phyloP scores from a whole-genome alignment of 2,888 invertebrate genomes.

The Drosophila ustulata region DNA sequence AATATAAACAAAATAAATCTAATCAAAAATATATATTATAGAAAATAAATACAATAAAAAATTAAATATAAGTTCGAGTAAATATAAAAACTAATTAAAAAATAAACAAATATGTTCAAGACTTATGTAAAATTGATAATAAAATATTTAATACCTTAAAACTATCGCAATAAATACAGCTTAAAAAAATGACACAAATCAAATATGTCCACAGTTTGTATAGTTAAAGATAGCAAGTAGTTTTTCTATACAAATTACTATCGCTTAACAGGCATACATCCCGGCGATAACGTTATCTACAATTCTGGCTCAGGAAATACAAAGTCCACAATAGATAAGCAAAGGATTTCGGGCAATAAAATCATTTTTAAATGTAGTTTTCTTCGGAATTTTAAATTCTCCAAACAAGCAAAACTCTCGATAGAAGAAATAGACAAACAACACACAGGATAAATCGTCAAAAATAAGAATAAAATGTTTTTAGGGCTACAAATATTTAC shows the following conservation, averaged over 20 bases:
- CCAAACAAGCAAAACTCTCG: not conserved
- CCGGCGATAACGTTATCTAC: slow-evolving; percentile 10
- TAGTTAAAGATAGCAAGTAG: not conserved
- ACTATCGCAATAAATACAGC: not conserved
- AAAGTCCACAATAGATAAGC: slow-evolving; percentile 1
- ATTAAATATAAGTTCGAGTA: no score
- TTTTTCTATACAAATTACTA: not conserved
- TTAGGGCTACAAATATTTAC: no score
- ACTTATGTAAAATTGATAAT: no score
- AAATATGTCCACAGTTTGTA: not conserved
- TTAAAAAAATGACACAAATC: not conserved
- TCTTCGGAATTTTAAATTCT: not conserved
- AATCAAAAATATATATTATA: not conserved
- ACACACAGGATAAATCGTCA: no score
- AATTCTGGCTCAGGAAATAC: not conserved
- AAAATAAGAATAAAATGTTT: no score
- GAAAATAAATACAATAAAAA: not conserved
- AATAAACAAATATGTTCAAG: not conserved
- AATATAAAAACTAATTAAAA: no score
- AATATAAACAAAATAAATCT: not conserved
- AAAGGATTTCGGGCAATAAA: not conserved
- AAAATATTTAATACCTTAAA: not conserved
- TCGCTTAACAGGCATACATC: not conserved
- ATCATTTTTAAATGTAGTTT: not conserved
- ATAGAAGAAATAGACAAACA: no score